phyloP scores from a whole-genome alignment of 64 coral and sea anemone genomes.

The Stichodactyla helianthus region DNA sequence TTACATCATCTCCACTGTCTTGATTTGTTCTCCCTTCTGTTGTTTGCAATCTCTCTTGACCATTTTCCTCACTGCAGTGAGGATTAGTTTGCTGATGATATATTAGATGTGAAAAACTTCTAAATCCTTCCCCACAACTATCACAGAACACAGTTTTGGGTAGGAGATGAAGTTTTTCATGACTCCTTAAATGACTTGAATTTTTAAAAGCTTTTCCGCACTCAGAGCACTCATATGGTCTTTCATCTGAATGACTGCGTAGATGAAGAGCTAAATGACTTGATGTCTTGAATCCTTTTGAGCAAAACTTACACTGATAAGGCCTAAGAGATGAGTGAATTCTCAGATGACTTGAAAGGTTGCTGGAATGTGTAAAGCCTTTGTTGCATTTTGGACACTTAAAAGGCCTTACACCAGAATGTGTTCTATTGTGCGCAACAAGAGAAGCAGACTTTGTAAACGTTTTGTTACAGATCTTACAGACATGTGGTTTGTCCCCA shows the following conservation, averaged over 20 bases:
- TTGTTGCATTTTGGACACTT: conserved; percentile 27
- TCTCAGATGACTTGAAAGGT: conserved; percentile 8
- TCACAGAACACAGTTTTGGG: conserved; percentile 1
- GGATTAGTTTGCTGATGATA: conserved; percentile 12
- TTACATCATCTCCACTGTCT: not conserved
- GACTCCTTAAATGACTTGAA: conserved; percentile 13
- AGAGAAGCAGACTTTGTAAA: conserved; percentile 28
- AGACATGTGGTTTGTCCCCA: conserved; percentile 18
- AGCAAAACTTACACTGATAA: conserved; percentile 9
- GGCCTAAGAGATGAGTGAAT: conserved; percentile 12
- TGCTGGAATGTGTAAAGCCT: conserved; percentile 16
- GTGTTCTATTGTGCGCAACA: conserved; percentile 16
- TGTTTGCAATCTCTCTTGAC: not conserved
- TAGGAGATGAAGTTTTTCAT: not conserved
- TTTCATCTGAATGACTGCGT: conserved; percentile 21
- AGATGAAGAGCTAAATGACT: conserved; percentile 8
- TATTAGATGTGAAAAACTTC: conserved; percentile 7
- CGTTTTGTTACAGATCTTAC: conserved; percentile 15
- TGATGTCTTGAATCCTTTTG: conserved; percentile 27
- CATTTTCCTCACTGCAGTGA: not conserved
- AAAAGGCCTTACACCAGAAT: conserved; percentile 15
- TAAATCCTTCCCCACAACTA: conserved; percentile 2
- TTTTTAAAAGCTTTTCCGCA: conserved; percentile 30
- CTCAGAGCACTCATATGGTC: conserved; percentile 13
- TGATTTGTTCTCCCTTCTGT: not conserved